Evolutionary conservation across 2,888 invertebrate species (phyloP).

Genomic region (Thereva unica): DNA sequence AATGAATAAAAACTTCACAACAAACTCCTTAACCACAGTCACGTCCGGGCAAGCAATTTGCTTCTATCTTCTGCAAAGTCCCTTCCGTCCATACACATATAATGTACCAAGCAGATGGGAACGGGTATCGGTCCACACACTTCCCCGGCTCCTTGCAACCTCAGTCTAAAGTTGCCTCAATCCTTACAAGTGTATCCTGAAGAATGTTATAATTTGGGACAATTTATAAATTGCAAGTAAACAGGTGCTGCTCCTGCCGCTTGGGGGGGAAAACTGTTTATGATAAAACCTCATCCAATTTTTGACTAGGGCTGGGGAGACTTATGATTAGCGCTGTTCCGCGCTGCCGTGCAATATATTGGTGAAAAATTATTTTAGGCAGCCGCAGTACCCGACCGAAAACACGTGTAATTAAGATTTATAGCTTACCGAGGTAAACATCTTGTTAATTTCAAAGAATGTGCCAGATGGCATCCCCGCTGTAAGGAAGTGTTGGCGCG

Average conservation of each 20-base stretch:
- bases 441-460: conserved; percentile 44
- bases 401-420: conserved; percentile 48
- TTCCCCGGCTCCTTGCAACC: not conserved
- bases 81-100: too few relatives aligned
- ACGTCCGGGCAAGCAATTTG: too few relatives aligned
- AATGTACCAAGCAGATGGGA: too few relatives aligned
- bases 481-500: conserved; percentile 6
- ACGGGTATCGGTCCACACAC: too few relatives aligned
- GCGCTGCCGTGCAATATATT: not conserved
- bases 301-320: conserved; percentile 6
- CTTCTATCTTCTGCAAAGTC: too few relatives aligned
- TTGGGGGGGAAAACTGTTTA: not conserved
- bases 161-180: not conserved
- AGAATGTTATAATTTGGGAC: conserved; percentile 30
- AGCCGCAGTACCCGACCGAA: conserved; percentile 35
- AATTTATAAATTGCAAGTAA: conserved; percentile 24
- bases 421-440: conserved; percentile 44
- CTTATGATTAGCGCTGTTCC: not conserved
- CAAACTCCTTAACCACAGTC: too few relatives aligned
- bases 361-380: conserved; percentile 33
- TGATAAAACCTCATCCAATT: conserved; percentile 11
- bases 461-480: conserved; percentile 38
- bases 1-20: too few relatives aligned
- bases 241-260: conserved; percentile 7
- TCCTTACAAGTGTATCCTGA: not conserved